Conservation (phyloP, 2,888 invertebrate species). For the Oxyscelio sp. region DNA sequence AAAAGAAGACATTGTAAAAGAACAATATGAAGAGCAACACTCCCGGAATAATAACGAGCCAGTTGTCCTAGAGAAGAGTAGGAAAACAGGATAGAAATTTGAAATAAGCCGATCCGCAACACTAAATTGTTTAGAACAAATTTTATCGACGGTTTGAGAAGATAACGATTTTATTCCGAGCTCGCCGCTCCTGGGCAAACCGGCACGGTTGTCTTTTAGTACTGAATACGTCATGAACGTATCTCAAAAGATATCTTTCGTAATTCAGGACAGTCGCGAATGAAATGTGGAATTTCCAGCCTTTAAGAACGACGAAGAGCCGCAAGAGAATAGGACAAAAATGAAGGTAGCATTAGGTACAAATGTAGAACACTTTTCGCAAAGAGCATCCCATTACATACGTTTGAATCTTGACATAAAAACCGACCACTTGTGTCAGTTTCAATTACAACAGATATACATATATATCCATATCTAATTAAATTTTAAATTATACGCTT, state of each 20-base stretch:
- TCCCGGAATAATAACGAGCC: conserved; percentile 35
- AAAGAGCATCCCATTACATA: conserved; percentile 10
- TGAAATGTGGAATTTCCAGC: neutral
- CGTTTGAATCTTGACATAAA: conserved; percentile 36
- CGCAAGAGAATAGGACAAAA: neutral
- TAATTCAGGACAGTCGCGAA: neutral
- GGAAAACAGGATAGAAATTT: conserved; percentile 43
- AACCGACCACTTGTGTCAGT: conserved; percentile 9
- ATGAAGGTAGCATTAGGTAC: conserved; percentile 2
- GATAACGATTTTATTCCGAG: conserved; percentile 12
- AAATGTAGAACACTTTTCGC: conserved; percentile 11
- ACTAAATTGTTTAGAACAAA: conserved; percentile 30
- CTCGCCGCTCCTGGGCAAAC: neutral
- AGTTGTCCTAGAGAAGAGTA: neutral
- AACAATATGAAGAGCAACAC: conserved; percentile 43
- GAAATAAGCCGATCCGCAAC: conserved; percentile 36
- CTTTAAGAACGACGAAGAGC: neutral
- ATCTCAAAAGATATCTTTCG: neutral
- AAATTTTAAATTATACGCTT: too few species aligned
- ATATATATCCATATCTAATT: neutral
- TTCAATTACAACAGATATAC: neutral
- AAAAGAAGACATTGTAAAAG: conserved; percentile 13
- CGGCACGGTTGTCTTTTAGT: neutral
- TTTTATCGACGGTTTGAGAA: conserved; percentile 29
- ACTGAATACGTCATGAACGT: conserved; percentile 14